Evolutionary conservation across 35 echinoderm and acorn worm genomes (phyloP).

Genomic region (Apostichopus californicus): DNA sequence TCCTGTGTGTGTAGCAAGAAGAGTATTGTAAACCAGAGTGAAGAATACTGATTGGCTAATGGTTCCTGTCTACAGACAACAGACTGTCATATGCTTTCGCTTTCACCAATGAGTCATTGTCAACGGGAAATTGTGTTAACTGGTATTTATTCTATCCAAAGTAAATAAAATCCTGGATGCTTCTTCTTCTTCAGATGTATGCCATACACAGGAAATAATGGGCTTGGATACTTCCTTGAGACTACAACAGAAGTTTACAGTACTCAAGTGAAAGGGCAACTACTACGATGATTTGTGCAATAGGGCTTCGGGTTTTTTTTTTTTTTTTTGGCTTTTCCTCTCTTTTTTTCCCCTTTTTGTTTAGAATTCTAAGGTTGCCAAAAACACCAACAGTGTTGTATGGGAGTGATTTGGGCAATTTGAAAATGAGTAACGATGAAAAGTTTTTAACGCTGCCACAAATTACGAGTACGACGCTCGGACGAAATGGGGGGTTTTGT

Average conservation of each 20-base stretch:
- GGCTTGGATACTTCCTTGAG: conserved; percentile 44
- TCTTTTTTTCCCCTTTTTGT: too few species aligned
- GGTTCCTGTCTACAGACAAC: conserved; percentile 48
- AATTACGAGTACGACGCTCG: too few species aligned
- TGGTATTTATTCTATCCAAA: conserved; percentile 60
- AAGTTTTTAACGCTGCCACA: too few species aligned
- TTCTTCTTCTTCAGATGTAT: conserved; percentile 36
- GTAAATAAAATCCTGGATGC: conserved; percentile 48
- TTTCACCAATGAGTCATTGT: conserved; percentile 34
- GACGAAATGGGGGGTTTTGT: too few species aligned
- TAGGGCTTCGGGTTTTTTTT: too few species aligned
- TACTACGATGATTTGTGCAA: conserved; percentile 5
- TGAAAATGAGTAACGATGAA: too few species aligned
- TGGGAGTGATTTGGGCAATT: too few species aligned
- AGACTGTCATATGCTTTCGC: conserved; percentile 57
- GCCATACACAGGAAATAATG: conserved; percentile 52
- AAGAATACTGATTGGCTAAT: conserved; percentile 16
- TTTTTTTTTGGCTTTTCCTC: too few species aligned
- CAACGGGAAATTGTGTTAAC: conserved; percentile 60
- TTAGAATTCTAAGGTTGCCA: background rate
- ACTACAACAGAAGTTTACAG: conserved; percentile 48
- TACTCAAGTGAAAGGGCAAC: conserved; percentile 33
- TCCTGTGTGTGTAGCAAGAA: background rate
- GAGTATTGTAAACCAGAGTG: background rate
- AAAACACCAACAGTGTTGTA: background rate